Percentiles rank a stretch among this genome's conserved stretches.
phyloP scores from a whole-genome alignment of 2,113 vertebrate genomes.

The Erythrolamprus reginae region DNA sequence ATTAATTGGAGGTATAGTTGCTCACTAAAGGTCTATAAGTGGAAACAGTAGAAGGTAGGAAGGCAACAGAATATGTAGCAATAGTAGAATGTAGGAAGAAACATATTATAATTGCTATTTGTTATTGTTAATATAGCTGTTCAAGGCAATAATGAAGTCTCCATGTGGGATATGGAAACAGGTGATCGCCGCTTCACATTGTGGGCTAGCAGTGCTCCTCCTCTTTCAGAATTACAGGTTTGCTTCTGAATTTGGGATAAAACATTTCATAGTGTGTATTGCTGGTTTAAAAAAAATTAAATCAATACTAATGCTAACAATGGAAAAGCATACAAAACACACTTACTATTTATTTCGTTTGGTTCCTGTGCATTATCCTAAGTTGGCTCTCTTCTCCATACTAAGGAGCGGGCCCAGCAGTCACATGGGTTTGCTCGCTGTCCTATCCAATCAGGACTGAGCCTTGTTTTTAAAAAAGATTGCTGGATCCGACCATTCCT shows the following conservation, averaged over 20 bases:
- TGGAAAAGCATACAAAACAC: background rate
- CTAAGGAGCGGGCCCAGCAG: too few relatives aligned
- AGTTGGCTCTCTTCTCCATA: too few relatives aligned
- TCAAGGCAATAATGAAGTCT: slow-evolving; percentile 97
- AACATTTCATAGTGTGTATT: background rate
- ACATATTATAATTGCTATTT: slow-evolving; percentile 18
- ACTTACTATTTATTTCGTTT: background rate
- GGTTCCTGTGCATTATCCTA: background rate
- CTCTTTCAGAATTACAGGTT: slow-evolving; percentile 94
- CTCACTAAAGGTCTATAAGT: background rate
- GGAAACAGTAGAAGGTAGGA: background rate
- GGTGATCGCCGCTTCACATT: slow-evolving; percentile 92
- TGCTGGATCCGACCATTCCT: too few relatives aligned
- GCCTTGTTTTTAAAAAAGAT: too few relatives aligned
- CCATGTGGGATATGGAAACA: slow-evolving; percentile 99
- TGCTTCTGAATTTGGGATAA: slow-evolving; percentile 25
- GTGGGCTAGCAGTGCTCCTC: slow-evolving; percentile 93
- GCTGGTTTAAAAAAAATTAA: background rate
- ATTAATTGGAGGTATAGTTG: background rate
- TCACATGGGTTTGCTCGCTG: too few relatives aligned
- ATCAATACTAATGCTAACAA: background rate
- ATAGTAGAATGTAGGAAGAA: background rate
- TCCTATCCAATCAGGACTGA: too few relatives aligned
- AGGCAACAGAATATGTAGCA: background rate
- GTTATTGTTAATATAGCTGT: slow-evolving; percentile 73